phyloP scores from a whole-genome alignment of 2,797 vertebrate genomes.

The Darevskia nairensis region DNA sequence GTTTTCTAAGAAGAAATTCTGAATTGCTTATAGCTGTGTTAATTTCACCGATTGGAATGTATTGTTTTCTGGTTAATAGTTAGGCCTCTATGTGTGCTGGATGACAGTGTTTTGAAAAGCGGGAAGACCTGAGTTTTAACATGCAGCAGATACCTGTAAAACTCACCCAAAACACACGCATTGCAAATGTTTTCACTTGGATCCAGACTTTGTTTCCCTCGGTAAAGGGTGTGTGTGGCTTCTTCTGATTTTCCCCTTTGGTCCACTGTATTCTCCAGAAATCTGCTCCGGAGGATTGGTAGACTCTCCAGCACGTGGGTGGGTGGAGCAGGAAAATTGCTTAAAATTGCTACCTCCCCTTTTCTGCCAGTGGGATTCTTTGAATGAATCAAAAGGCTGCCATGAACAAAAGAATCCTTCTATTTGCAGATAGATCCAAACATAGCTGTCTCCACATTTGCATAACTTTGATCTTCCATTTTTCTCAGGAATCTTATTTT shows the following conservation, averaged over 20 bases:
- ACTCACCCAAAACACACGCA: neutral
- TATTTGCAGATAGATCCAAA: neutral
- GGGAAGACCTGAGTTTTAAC: no score
- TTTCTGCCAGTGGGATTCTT: neutral
- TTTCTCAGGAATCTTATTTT: neutral
- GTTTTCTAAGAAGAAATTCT: neutral
- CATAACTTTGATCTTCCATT: neutral
- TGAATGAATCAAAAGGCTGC: neutral
- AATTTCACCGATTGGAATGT: neutral
- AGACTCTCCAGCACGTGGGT: no score
- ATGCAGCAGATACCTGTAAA: neutral
- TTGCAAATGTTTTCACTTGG: neutral
- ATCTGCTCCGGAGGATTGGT: no score
- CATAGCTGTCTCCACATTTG: neutral
- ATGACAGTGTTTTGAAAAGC: neutral
- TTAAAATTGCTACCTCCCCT: neutral
- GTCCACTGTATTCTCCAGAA: no score
- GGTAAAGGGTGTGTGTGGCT: no score
- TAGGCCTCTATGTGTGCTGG: neutral
- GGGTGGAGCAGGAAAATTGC: neutral
- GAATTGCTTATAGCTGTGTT: neutral
- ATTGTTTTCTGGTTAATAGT: neutral
- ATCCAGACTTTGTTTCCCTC: neutral
- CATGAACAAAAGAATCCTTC: neutral
- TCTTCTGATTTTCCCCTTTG: neutral